Evolutionary conservation across 2,113 vertebrate species (phyloP), one percentile per base, ranked within the genome.

Genomic region (Perca fluviatilis): DNA sequence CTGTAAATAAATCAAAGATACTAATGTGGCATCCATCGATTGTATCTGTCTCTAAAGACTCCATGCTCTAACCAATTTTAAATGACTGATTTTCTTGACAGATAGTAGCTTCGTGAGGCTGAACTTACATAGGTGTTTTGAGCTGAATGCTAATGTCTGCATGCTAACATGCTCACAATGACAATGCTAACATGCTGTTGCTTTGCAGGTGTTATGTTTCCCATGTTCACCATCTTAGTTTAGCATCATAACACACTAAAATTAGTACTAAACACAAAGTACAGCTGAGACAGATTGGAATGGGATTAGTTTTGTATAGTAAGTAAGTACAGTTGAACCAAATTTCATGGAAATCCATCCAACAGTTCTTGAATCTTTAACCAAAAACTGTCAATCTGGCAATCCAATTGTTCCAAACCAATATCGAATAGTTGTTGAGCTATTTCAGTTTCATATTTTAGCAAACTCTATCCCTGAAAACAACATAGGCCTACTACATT

Each of bases 1-100:
- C 9, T 21, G 56, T 23, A 53, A 67, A 62, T 73, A 73, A 90
- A 88, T 89, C 74, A 77, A 63, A 77, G 30, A 63, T n/a, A 23
- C 30, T 61, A 63, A 77, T 69, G 57, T 62, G 50, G 61, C 43
- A 56, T 65, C 30, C 74, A 65, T 66, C 62, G 43, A 18, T 30
- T 61, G 69, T 30, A 61, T 77, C 53, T 67, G 27, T 43, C 73
- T 79, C 60, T 47, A 70, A 73, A 33, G 27, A 51, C 67, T 14
- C 18, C 6, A 15, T 63, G 46, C 58, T 81, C 27, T 47, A 54
- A 51, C 72, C 30, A 36, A 49, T 73, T 66, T 64, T 27, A 85
- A 82, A 80, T 49, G 68, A 78, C 15, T 47, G 27, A 74, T 67
- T 69, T 54, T 62, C 50, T 67, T 33, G 40, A 79, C 25, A 60